Conservation (phyloP, 2,797 vertebrate species). For the Margarornis squamiger region DNA sequence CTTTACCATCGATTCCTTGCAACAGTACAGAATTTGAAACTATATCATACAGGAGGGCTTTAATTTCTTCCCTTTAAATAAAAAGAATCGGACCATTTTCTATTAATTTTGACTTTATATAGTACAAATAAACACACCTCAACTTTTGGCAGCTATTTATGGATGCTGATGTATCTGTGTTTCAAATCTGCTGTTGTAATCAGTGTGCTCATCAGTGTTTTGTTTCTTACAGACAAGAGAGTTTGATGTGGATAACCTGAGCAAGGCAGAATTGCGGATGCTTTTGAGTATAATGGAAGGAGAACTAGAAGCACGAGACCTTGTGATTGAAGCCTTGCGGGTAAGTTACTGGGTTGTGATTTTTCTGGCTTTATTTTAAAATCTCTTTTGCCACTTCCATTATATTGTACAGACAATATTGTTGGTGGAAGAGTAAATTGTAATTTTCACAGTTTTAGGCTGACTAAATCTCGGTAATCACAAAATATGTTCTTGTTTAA, state of each 20-base stretch:
- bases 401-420: not conserved
- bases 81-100: not conserved
- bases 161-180: not conserved
- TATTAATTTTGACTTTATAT: not conserved
- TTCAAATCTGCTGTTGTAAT: not conserved
- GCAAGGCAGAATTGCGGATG: slow-evolving; percentile 91
- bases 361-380: not conserved
- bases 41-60: not conserved
- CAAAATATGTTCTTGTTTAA: not conserved
- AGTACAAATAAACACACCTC: not conserved
- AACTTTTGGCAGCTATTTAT: not conserved
- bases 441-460: not conserved
- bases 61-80: not conserved
- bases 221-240: slow-evolving; percentile 87
- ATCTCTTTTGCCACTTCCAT: not conserved
- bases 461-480: not conserved
- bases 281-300: slow-evolving; percentile 97
- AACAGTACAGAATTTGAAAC: not conserved
- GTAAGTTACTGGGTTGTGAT: slow-evolving; percentile 76
- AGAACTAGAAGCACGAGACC: slow-evolving; percentile 94
- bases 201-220: slow-evolving; percentile 1
- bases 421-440: not conserved
- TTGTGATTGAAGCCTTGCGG: slow-evolving; percentile 95
- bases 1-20: not conserved
- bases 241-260: slow-evolving; percentile 97